A percentile compares a stretch with the other conserved stretches of the same genome.
These are phyloP conservation scores for Novumbra hubbsi DNA, from an alignment of 2,797 vertebrate species.

Conservation along the genomic window DNA sequence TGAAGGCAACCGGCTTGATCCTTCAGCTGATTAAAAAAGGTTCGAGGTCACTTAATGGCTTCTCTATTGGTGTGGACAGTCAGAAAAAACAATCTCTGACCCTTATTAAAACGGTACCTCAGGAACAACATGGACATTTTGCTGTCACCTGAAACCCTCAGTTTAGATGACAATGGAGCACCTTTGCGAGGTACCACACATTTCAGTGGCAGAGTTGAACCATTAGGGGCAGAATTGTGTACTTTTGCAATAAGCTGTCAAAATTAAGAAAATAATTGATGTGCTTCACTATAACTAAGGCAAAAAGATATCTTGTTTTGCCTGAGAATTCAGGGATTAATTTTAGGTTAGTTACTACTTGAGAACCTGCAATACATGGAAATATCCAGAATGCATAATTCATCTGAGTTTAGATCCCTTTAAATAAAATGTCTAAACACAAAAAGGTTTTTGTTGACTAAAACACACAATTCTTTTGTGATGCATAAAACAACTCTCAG, in stretches of 20 bases:
- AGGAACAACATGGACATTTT: not conserved
- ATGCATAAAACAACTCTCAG: constrained; percentile 1
- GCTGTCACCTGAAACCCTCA: no score
- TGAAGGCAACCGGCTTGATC: not conserved
- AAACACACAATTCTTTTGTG: not conserved
- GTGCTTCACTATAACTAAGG: no score
- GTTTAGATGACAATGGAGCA: no score
- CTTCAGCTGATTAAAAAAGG: constrained; percentile 7
- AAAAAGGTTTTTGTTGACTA: constrained; percentile 1
- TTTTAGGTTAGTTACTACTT: no score
- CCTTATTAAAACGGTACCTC: not conserved
- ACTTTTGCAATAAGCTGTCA: no score
- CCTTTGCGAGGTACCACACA: no score
- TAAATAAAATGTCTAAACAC: constrained; percentile 13
- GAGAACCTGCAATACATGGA: not conserved
- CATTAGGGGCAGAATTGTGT: no score
- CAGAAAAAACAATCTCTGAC: not conserved
- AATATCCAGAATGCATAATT: not conserved
- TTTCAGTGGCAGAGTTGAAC: no score
- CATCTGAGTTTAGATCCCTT: constrained; percentile 24
- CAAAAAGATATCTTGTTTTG: no score
- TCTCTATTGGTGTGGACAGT: not conserved
- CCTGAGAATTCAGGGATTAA: no score
- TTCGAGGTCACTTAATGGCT: constrained; percentile 6
- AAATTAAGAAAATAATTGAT: no score